Conservation (phyloP, 2,797 vertebrate genomes). For the Thripadectes ignobilis region DNA sequence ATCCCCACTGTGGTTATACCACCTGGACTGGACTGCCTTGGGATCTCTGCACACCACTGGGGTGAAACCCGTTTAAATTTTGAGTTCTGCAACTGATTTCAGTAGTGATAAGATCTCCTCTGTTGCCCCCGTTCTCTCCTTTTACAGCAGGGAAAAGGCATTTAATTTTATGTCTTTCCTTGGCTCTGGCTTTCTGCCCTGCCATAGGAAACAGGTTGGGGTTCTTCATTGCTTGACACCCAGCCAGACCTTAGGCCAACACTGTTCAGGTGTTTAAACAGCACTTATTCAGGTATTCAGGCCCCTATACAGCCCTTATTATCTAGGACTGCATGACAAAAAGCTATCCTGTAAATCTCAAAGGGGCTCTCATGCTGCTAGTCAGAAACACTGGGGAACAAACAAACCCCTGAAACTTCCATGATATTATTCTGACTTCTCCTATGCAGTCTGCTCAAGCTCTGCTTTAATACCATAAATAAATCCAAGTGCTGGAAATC, state of each 20-base stretch:
- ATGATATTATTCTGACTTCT: constrained; percentile 37
- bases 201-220: not conserved
- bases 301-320: not conserved
- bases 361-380: not conserved
- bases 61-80: not conserved
- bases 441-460: not conserved
- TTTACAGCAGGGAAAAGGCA: not conserved
- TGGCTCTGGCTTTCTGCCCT: not conserved
- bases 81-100: not conserved
- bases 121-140: not conserved
- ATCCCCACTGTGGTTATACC: not conserved
- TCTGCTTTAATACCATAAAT: constrained; percentile 60
- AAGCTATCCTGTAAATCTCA: not conserved
- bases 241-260: not conserved
- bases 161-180: not conserved
- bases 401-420: constrained; percentile 13
- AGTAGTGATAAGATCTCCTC: not conserved
- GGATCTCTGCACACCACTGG: not conserved
- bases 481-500: constrained; percentile 62
- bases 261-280: not conserved
- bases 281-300: not conserved
- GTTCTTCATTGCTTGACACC: not conserved
- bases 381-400: not conserved
- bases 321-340: not conserved
- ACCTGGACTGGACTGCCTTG: not conserved